These are phyloP conservation scores for Phocoena phocoena DNA, from an alignment of 2,113 vertebrate species.

Conservation along the genomic window DNA sequence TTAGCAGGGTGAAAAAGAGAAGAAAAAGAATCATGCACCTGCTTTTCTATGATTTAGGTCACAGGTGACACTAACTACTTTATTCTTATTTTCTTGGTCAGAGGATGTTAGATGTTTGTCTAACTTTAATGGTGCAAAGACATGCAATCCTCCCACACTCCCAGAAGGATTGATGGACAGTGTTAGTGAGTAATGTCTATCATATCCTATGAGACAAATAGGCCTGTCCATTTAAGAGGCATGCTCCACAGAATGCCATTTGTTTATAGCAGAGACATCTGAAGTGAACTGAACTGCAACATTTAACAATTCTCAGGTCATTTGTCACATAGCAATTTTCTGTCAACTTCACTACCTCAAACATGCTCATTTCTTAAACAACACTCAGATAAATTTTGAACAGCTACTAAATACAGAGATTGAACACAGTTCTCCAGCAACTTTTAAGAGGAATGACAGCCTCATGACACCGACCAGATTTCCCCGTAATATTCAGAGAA, in stretches of 20 bases:
- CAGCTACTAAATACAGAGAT: slow-evolving; percentile 26
- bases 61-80: background rate
- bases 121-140: background rate
- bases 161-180: background rate
- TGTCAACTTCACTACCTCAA: slow-evolving; percentile 12
- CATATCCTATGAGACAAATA: background rate
- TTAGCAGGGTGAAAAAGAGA: background rate
- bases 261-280: background rate
- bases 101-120: background rate
- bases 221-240: background rate
- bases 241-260: background rate
- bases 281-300: slow-evolving; percentile 1
- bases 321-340: slow-evolving; percentile 46
- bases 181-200: background rate
- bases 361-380: slow-evolving; percentile 45
- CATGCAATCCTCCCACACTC: background rate
- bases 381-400: background rate
- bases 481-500: background rate
- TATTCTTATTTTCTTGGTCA: background rate
- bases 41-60: background rate
- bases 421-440: background rate
- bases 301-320: slow-evolving; percentile 22
- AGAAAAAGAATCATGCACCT: background rate
- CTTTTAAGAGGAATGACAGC: slow-evolving; percentile 18
- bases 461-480: slow-evolving; percentile 5